Evolutionary conservation across 2,888 invertebrate species (phyloP), one percentile per base, ranked within the genome.

Genomic region (Chloromyia formosa): DNA sequence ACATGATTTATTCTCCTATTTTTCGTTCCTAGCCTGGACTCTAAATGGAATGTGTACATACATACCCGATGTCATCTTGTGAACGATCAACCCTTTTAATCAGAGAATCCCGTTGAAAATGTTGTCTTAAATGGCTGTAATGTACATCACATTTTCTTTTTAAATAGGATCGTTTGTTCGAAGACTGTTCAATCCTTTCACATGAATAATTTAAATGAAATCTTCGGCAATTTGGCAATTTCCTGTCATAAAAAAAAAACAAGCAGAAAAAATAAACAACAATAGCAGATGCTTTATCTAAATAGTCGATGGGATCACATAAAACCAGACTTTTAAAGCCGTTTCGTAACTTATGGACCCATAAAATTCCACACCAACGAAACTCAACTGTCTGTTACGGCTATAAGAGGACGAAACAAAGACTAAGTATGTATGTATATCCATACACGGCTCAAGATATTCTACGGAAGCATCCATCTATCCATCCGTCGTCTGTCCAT

Each of bases 261-360:
- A 49, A n/a, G 49, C 3, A 49, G 16, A 7, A 60, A 27, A 60
- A 60, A 60, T 60, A 60, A 60, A 60, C 60, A 60, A 60, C 60
- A 60, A 60, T 60, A 27, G 60, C 60, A 60, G 60, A 60, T 60
- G 60, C 22, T 60, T 60, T 60, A 60, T 60, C 60, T 60, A 60
- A 60, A 60, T 60, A 60, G 60, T 60, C 60, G 23, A 60, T 60
- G 27, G 60, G 60, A 60, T 60, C 60, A 23, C 60, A 60, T 60
- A 60, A 60, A 60, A 60, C 23, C 60, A 60, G 60, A 22, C 60
- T 22, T 60, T 60, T 60, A 60, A 60, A 60, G 60, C 60, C 23
- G n/a, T 60, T 60, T 60, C 60, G 27, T 60, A 60, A 23, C 60
- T 60, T 60, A 60, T 60, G 23, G 60, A 14, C 23, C 27, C 27